Base-by-base conservation (phyloP, 2,888 invertebrate genomes). In the Sycophila texana region DNA sequence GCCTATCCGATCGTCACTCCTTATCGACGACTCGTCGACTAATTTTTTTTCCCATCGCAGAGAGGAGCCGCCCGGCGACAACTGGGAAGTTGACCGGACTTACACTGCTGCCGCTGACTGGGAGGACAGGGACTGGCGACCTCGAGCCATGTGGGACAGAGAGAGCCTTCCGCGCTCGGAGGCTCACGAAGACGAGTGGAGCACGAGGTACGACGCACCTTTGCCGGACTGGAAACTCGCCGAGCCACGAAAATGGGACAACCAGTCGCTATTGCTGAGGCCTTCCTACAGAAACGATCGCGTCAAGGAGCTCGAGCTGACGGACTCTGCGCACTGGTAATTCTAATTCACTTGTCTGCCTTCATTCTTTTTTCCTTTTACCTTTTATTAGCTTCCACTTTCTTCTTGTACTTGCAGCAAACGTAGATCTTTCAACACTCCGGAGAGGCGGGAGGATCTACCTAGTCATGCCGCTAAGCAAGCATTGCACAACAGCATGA, bases 121-220 rank as follows among this genome's bases (percentile, higher is more conserved):
- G 89, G 89, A 90, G 58, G 90, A 90, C 39, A 82, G 90, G 3
- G 89, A 89, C 58, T 90, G 90, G 90, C 84, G 90, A 2, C 83
- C 85, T 58, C 86, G 88, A 66, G 79, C 87, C 0, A 83, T 89
- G n/a, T 90, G 90, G 90, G 90, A 90, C 76, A 84, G 90, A 14
- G 90, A 90, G 51, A 89, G 88, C 80, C 84, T 89, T 47, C 89
- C 90, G 14, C 86, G 88, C 3, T 87, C 89, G 2, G 90, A 89
- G 55, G 86, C 87, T 14, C 90, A 90, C 55, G 90, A 90, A 2
- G 90, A 90, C 71, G 90, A 90, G 12, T 90, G 90, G 89, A 82
- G 87, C 18, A 68, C 74, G 5, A 84, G 90, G 61, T 90, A 89
- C 74, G 90, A 90, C 49, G 87, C 85, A 84, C 85, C 89, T 3